These are phyloP conservation scores for Callospermophilus lateralis DNA, from an alignment of 2,113 vertebrate genomes.

Conservation along the genomic window DNA sequence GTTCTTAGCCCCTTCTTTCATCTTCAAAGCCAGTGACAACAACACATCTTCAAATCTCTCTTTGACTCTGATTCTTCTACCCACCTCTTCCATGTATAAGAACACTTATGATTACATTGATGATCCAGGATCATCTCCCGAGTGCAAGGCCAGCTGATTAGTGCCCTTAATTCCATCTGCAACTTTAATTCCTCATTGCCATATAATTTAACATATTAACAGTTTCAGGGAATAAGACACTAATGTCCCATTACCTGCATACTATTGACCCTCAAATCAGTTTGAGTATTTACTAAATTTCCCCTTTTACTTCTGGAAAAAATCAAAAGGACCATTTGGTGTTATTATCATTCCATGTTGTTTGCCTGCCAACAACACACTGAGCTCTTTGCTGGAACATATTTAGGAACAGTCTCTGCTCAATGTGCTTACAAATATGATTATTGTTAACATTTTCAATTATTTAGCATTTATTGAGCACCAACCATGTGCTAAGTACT, in stretches of 20 bases:
- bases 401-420: conserved; percentile 72
- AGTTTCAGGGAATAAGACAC: not conserved
- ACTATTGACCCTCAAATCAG: conserved; percentile 30
- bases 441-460: conserved; percentile 80
- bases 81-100: not conserved
- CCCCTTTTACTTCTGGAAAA: conserved; percentile 36
- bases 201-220: not conserved
- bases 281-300: not conserved
- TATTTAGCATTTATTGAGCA: conserved; percentile 80
- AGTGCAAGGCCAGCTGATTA: not conserved
- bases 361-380: conserved; percentile 79
- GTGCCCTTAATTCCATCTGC: not conserved
- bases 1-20: not conserved
- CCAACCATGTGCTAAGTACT: conserved; percentile 65
- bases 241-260: not conserved
- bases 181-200: not conserved
- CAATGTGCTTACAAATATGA: conserved; percentile 76
- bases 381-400: conserved; percentile 56
- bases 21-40: not conserved
- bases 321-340: conserved; percentile 75
- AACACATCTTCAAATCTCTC: not conserved
- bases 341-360: conserved; percentile 63
- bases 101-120: not conserved
- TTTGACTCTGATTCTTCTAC: not conserved
- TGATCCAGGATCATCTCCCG: not conserved